Base-by-base conservation (phyloP, 2,888 invertebrate genomes). In the Philhelius pedissequus region DNA sequence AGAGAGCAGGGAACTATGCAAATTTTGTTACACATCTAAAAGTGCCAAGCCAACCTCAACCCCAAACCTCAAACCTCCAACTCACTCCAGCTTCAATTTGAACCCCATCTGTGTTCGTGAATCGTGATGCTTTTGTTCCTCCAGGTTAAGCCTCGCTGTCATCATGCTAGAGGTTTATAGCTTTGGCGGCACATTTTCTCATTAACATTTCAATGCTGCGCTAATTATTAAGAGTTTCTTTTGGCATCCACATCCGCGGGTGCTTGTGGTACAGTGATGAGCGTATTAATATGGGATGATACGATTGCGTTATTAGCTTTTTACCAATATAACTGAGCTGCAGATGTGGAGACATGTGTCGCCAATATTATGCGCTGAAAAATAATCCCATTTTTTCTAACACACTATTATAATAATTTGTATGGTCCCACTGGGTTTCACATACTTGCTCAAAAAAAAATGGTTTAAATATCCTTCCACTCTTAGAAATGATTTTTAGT, bases 141-240 rank as follows among this genome's bases (percentile, higher is more conserved):
- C 22, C 35, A 25, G 30, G 15, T 43, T 9, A n/a, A 22, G 25
- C 3, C 20, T 35, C 13, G n/a, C n/a, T 40, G 7, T 40, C 54
- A 64, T 32, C 54, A 64, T 43, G 20, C 64, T 48, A 50, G 25
- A 27, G 38, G 58, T 60, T 60, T 45, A 45, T 43, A 64, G 22
- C 32, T 48, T 15, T 11, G 48, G 32, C 27, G 35, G 15, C 30
- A 71, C 58, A 77, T 52, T 71, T 71, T 66, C 62, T 76, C 80
- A 76, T 80, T 52, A 77, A 68, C 77, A 71, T 77, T 82, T 82
- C 71, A 68, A 77, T 71, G 64, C 43, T 70, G 22, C 48, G 70
- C 70, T 81, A 81, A 81, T 76, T 76, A 76, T 81, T 76, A 76
- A 48, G 48, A 73, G 4, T 40, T 9, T 62, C 48, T 48, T 25